These are phyloP conservation scores for Tautogolabrus adspersus DNA, from an alignment of 2,113 vertebrate genomes.

Conservation along the genomic window DNA sequence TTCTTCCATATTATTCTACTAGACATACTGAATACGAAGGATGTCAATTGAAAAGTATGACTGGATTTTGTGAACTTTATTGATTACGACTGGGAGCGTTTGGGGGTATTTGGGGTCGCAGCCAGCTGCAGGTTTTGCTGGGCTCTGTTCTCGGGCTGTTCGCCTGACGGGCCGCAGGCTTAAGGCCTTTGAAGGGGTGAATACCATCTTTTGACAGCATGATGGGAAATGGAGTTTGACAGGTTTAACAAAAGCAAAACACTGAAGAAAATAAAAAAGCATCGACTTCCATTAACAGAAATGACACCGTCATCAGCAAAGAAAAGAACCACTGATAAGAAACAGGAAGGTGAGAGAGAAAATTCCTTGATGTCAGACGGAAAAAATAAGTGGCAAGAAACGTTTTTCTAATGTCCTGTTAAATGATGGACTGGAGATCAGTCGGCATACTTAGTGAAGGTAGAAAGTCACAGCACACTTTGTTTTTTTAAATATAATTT, in stretches of 20 bases:
- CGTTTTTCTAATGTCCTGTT: constrained; percentile 35
- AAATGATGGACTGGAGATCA: constrained; percentile 40
- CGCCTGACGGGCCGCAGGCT: constrained; percentile 99
- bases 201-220: constrained; percentile 99
- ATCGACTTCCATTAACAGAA: constrained; percentile 33
- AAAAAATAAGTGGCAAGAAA: constrained; percentile 43
- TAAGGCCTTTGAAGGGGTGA: constrained; percentile 99
- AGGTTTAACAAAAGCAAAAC: constrained; percentile 58
- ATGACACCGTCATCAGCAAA: constrained; percentile 50
- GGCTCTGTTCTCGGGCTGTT: constrained; percentile 99
- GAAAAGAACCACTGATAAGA: constrained; percentile 44
- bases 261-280: constrained; percentile 41
- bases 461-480: constrained; percentile 79
- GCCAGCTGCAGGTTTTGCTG: constrained; percentile 94
- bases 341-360: constrained; percentile 40
- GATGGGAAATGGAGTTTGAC: constrained; percentile 86
- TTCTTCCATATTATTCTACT: neutral
- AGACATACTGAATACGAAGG: neutral
- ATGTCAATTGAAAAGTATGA: neutral
- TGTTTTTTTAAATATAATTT: constrained; percentile 2
- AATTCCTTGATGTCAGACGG: constrained; percentile 54
- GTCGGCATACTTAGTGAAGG: constrained; percentile 23
- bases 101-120: constrained; percentile 74
- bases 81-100: constrained; percentile 13
- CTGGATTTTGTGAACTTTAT: neutral